phyloP scores from a whole-genome alignment of 2,888 invertebrate species.

The Hypolimnas misippus region DNA sequence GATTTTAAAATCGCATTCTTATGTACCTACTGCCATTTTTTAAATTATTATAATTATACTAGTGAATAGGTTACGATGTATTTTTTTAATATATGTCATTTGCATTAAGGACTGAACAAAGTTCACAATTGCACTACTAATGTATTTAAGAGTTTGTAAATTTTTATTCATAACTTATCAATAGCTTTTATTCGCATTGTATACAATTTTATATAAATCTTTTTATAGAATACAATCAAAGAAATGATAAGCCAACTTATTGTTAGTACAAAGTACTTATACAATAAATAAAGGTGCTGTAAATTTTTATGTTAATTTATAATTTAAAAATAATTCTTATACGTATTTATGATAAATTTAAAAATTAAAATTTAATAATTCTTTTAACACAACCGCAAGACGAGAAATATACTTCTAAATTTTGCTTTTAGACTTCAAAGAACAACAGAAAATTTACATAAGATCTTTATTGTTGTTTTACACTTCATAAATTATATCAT shows the following conservation, averaged over 20 bases:
- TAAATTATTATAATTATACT: not conserved
- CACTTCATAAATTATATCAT: too few relatives aligned
- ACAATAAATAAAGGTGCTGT: not conserved
- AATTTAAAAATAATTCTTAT: too few relatives aligned
- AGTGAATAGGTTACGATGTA: not conserved
- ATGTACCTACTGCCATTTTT: slow-evolving; percentile 19
- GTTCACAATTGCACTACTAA: slow-evolving; percentile 15
- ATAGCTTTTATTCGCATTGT: slow-evolving; percentile 5
- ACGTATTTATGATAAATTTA: too few relatives aligned
- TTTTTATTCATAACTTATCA: not conserved
- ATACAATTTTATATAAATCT: not conserved
- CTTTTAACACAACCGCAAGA: too few relatives aligned
- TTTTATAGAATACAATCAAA: not conserved
- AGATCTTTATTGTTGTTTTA: too few relatives aligned
- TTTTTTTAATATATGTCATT: not conserved
- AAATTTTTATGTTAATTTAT: not conserved
- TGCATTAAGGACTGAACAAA: slow-evolving; percentile 14
- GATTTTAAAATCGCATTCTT: slow-evolving; percentile 11
- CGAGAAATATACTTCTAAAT: too few relatives aligned
- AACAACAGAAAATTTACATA: too few relatives aligned
- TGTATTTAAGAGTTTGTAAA: not conserved
- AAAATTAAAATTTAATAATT: too few relatives aligned
- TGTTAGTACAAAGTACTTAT: not conserved
- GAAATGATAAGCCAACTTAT: not conserved
- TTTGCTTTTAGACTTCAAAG: too few relatives aligned